Base-by-base conservation (phyloP, 2,113 vertebrate species). In the Equus przewalskii region DNA sequence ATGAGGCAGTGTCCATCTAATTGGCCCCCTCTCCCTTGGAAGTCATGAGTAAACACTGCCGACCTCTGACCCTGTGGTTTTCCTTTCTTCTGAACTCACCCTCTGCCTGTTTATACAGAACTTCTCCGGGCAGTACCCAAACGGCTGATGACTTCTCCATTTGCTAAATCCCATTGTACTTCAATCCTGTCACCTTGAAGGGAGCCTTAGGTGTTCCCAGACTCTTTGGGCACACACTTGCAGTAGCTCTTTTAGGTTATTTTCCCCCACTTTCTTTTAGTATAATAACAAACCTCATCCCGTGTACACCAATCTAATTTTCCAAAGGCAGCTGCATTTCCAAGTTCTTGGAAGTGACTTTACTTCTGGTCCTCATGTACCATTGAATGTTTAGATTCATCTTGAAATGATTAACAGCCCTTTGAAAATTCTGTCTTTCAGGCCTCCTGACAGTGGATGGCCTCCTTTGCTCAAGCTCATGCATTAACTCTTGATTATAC, bases 341-440 rank as follows among this genome's bases (percentile, higher is more conserved):
- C 13, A 89, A 91, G 30, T 92, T 96, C 78, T 75, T 91, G 16
- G n/a, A 96, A 96, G n/a, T 94, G 67, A 36, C 49, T 44, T 90
- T 36, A 83, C 64, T 91, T 91, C 54, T 67, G 24, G 72, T 91
- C 41, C 46, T 91, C 15, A 22, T 9, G 46, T 82, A 51, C 33
- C 44, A 65, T 36, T 95, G 76, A 30, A 94, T 84, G 60, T 62
- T 94, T 75, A 76, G 46, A 76, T 88, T 83, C 22, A 22, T 91
- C 65, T 91, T 78, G 46, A 96, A 81, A 67, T 67, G 69, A 94
- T 92, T 83, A 88, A 58, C 84, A 76, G 13, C 36, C 41, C 30
- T 97, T 92, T 81, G 81, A 73, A 94, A 93, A 91, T 92, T 49
- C 62, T 87, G 72, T 83, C 72, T 64, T 85, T 9, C 33, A 36